Conservation (phyloP, 2,888 invertebrate species). For the Acanthoscelides obtectus region DNA sequence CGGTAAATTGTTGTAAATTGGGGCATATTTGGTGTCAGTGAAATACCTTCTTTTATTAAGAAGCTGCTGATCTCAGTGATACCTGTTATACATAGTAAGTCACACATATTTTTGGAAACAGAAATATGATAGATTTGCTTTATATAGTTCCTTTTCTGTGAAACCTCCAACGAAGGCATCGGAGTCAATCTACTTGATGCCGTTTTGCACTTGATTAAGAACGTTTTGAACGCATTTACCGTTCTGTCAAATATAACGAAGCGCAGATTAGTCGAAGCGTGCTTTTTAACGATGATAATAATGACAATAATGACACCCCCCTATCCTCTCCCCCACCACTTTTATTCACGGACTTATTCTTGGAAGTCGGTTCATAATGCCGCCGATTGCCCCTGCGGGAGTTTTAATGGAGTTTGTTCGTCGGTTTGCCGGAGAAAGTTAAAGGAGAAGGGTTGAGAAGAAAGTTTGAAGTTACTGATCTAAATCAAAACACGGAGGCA, state of each 20-base stretch:
- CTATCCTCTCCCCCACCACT: background rate
- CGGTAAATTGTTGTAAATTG: no score
- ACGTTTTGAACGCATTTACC: no score
- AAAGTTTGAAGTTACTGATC: background rate
- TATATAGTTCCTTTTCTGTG: no score
- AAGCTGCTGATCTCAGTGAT: no score
- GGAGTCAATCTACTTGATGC: no score
- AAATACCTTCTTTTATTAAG: no score
- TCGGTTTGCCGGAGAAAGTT: background rate
- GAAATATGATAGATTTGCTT: no score
- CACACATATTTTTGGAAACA: no score
- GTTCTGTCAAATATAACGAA: background rate
- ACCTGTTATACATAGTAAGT: no score
- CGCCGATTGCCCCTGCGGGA: background rate
- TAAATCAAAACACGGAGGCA: background rate
- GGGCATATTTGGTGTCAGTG: no score
- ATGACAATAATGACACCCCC: background rate
- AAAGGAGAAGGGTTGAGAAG: background rate
- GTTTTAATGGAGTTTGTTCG: background rate
- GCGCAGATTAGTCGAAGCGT: background rate
- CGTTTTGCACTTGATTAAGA: no score
- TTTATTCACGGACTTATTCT: background rate
- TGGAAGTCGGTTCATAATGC: background rate
- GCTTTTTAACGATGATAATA: background rate
- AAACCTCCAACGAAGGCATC: no score